Conservation (phyloP, 2,888 invertebrate genomes). For the Drosophila cognata region DNA sequence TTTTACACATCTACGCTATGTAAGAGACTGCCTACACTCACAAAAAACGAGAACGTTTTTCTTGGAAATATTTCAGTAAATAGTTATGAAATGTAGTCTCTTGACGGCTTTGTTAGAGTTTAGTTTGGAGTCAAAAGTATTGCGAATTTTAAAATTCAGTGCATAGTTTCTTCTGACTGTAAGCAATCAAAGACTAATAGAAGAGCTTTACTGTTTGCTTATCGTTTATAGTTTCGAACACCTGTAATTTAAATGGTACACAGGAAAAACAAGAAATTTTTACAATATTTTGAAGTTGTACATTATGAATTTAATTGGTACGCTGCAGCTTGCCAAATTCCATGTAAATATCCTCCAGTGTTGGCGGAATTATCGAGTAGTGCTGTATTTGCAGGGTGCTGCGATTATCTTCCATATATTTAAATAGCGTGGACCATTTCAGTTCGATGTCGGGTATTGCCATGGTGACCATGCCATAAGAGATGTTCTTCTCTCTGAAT, state of each 20-base stretch:
- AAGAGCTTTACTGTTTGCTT: background rate
- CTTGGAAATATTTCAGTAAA: background rate
- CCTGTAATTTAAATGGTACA: conserved; percentile 1
- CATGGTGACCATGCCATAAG: conserved; percentile 89
- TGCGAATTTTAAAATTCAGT: background rate
- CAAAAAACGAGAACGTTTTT: background rate
- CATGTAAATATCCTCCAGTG: conserved; percentile 90
- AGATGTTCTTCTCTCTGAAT: conserved; percentile 87
- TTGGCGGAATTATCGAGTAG: conserved; percentile 91
- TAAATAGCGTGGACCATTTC: conserved; percentile 89
- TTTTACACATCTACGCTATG: conserved; percentile 1
- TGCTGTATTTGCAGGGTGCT: conserved; percentile 87
- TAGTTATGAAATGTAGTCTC: background rate
- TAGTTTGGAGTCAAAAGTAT: background rate
- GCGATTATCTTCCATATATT: conserved; percentile 88
- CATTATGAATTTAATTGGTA: background rate
- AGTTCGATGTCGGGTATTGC: conserved; percentile 86
- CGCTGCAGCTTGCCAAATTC: conserved; percentile 87
- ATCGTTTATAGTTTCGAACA: conserved; percentile 2
- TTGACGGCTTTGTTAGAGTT: background rate
- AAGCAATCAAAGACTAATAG: background rate
- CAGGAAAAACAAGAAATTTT: conserved; percentile 4
- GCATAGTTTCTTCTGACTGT: background rate
- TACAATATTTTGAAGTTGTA: background rate
- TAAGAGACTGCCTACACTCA: background rate